Conservation (phyloP, 2,888 invertebrate genomes). For the Drosophila birchii region DNA sequence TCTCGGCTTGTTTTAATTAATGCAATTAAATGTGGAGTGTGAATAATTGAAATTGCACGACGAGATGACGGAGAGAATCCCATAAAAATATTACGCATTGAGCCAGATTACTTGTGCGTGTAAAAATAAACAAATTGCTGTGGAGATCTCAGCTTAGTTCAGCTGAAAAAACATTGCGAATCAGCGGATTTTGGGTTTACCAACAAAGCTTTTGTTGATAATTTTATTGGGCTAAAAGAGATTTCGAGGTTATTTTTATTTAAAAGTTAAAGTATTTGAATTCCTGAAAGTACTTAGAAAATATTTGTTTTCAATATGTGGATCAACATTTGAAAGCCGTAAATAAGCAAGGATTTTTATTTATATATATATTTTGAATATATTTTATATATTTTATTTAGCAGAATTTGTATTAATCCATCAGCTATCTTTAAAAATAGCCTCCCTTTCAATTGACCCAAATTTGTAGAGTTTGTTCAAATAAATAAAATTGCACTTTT, state of each 20-base stretch:
- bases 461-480: background rate
- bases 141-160: constrained; percentile 6
- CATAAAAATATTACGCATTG: constrained; percentile 29
- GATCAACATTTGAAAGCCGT: background rate
- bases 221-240: background rate
- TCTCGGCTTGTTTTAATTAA: constrained; percentile 75
- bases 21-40: constrained; percentile 69
- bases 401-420: no score
- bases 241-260: constrained; percentile 13
- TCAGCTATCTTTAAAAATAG: background rate
- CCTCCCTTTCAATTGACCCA: background rate
- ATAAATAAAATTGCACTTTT: constrained; percentile 17
- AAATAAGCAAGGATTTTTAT: background rate
- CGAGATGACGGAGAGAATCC: constrained; percentile 45
- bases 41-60: constrained; percentile 70
- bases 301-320: background rate
- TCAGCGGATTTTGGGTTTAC: constrained; percentile 7
- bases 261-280: background rate
- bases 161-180: background rate
- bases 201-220: background rate
- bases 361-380: background rate
- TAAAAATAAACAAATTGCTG: constrained; percentile 11
- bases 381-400: background rate
- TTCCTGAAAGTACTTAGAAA: background rate
- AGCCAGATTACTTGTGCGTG: constrained; percentile 1